These are phyloP conservation scores for Rhynchophorus ferrugineus DNA, from an alignment of 1,140 invertebrate species.

Conservation along the genomic window DNA sequence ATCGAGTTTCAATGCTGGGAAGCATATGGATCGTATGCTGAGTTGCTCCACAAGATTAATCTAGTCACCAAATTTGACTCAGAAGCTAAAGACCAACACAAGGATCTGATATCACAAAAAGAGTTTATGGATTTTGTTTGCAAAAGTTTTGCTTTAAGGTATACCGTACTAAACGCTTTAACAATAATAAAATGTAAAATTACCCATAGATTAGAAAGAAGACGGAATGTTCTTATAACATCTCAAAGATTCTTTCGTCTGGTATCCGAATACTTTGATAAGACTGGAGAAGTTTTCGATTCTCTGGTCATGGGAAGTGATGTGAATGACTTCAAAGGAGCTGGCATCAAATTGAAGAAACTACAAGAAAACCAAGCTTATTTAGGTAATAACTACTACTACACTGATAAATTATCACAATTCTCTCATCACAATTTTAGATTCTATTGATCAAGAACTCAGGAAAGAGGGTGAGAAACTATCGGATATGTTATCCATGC, in stretches of 20 bases:
- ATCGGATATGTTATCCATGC: slow-evolving; percentile 69
- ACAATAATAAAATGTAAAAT: no score
- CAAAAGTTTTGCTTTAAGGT: slow-evolving; percentile 64
- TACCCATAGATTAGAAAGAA: slow-evolving; percentile 53
- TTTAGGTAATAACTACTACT: slow-evolving; percentile 40
- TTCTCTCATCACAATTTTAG: neutral
- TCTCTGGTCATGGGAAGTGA: slow-evolving; percentile 54
- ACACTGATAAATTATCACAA: neutral
- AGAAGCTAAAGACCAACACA: slow-evolving; percentile 43
- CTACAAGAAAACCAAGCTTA: slow-evolving; percentile 47
- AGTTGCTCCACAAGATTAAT: slow-evolving; percentile 62
- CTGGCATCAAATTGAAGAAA: slow-evolving; percentile 48
- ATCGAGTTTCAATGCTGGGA: slow-evolving; percentile 70
- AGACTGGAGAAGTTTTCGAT: slow-evolving; percentile 59
- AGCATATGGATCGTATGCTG: slow-evolving; percentile 67
- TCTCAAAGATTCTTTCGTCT: slow-evolving; percentile 68
- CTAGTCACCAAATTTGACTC: slow-evolving; percentile 41
- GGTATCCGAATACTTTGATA: slow-evolving; percentile 63
- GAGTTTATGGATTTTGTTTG: slow-evolving; percentile 77
- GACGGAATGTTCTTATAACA: slow-evolving; percentile 68
- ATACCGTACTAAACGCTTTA: no score
- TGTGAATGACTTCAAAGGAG: slow-evolving; percentile 47
- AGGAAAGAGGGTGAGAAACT: slow-evolving; percentile 71
- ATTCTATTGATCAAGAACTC: slow-evolving; percentile 54
- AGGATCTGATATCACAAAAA: slow-evolving; percentile 56